A percentile compares a stretch with the other conserved stretches of the same genome.
These are phyloP conservation scores for Halotydeus destructor DNA, from an alignment of 1,140 invertebrate genomes.

Conservation along the genomic window DNA sequence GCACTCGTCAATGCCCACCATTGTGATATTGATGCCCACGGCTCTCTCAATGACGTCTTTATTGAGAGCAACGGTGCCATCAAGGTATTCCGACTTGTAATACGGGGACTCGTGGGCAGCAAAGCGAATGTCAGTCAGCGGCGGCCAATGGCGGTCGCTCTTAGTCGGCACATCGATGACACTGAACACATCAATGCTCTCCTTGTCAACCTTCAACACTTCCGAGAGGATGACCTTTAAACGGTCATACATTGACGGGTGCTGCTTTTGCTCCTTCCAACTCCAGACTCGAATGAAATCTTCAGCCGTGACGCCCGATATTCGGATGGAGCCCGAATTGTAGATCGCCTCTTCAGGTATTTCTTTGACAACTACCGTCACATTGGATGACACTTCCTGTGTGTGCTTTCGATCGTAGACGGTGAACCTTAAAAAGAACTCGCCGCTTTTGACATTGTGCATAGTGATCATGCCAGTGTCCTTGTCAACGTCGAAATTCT, in stretches of 20 bases:
- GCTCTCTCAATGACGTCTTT: conserved; percentile 75
- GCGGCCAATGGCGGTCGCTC: conserved; percentile 57
- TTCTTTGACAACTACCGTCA: conserved; percentile 73
- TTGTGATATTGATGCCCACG: conserved; percentile 82
- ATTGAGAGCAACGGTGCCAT: conserved; percentile 82
- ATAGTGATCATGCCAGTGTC: conserved; percentile 87
- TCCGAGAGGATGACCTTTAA: conserved; percentile 63
- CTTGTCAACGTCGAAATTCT: conserved; percentile 63
- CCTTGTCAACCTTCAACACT: conserved; percentile 52
- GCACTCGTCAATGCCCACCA: conserved; percentile 95
- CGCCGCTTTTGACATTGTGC: conserved; percentile 64
- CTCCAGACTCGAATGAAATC: conserved; percentile 83
- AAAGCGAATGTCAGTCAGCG: conserved; percentile 76
- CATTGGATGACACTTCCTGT: conserved; percentile 74
- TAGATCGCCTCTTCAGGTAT: conserved; percentile 84
- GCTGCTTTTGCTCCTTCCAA: conserved; percentile 46
- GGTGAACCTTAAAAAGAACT: conserved; percentile 58
- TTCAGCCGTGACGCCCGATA: conserved; percentile 14
- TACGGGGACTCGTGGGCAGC: conserved; percentile 86
- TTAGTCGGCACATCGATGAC: too few relatives aligned
- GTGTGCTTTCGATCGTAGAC: conserved; percentile 84
- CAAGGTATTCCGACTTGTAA: conserved; percentile 76
- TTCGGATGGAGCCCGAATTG: conserved; percentile 75
- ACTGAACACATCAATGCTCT: conserved; percentile 88
- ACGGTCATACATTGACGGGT: conserved; percentile 48